Percentiles rank a stretch among this genome's conserved stretches.
These are phyloP conservation scores for Volucella inanis DNA, from an alignment of 2,888 invertebrate genomes.

Conservation along the genomic window DNA sequence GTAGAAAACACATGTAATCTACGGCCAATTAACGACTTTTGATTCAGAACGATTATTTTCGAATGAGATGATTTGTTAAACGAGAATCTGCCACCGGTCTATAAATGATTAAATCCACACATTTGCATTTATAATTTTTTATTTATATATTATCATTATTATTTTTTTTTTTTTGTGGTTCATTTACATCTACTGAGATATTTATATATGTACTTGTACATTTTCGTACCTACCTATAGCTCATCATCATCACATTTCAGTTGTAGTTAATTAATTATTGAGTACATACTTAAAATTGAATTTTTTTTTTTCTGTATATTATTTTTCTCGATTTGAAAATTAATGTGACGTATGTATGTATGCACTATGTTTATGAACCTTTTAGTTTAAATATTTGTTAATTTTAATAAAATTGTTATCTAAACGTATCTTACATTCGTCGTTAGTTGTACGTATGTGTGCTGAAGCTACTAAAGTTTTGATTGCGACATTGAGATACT, in stretches of 20 bases:
- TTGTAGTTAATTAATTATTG: conserved; percentile 52
- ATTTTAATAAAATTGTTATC: conserved; percentile 14
- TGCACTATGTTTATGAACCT: conserved; percentile 31
- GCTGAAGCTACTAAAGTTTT: conserved; percentile 10
- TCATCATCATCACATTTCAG: conserved; percentile 52
- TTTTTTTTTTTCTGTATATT: conserved; percentile 8
- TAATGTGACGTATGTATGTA: conserved; percentile 55
- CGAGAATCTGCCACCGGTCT: conserved; percentile 39
- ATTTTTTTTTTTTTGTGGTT: conserved; percentile 3
- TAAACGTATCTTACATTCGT: conserved; percentile 44
- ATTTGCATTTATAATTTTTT: background rate
- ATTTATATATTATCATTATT: too few species aligned
- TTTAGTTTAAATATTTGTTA: background rate
- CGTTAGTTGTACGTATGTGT: conserved; percentile 43
- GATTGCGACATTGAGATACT: conserved; percentile 19
- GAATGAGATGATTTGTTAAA: conserved; percentile 54
- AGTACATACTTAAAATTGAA: conserved; percentile 20
- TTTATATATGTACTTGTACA: background rate
- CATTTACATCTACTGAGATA: background rate
- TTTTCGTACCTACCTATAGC: conserved; percentile 25
- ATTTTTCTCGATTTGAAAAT: background rate
- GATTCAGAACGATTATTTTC: conserved; percentile 58
- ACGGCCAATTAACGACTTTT: conserved; percentile 53
- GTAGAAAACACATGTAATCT: conserved; percentile 48
- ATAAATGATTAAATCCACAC: conserved; percentile 30